These are phyloP conservation scores for Hyperopisus bebe DNA, from an alignment of 2,113 vertebrate species.

Conservation along the genomic window DNA sequence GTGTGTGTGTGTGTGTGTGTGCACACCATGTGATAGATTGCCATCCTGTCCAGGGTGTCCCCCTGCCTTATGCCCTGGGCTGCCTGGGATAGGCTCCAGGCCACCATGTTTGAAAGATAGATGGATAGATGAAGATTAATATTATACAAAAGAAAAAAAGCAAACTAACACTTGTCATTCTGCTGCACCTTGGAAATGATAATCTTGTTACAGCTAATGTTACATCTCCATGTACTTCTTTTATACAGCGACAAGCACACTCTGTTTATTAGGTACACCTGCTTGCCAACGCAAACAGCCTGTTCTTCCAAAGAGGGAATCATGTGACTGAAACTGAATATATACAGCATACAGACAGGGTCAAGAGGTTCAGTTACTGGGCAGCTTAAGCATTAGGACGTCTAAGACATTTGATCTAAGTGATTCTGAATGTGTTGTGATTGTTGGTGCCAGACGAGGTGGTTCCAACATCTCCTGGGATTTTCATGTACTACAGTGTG, in stretches of 20 bases:
- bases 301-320: not conserved
- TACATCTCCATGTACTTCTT: not conserved
- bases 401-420: not conserved
- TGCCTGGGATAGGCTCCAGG: not conserved
- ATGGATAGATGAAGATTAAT: not conserved
- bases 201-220: not conserved
- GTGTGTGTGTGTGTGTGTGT: too few relatives aligned
- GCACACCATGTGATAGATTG: not conserved
- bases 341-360: not conserved
- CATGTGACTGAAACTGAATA: slow-evolving; percentile 5
- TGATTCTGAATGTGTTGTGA: not conserved
- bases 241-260: not conserved
- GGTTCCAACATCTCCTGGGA: not conserved
- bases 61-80: not conserved
- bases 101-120: not conserved
- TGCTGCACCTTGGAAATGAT: not conserved
- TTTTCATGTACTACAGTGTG: not conserved
- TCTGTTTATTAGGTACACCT: not conserved
- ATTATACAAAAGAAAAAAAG: not conserved
- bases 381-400: not conserved
- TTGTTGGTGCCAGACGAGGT: not conserved
- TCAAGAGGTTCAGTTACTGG: not conserved
- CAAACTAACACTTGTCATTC: not conserved
- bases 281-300: not conserved
- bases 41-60: not conserved